These are phyloP conservation scores for Corythornis vintsioides DNA, from an alignment of 2,113 vertebrate species.

Conservation along the genomic window DNA sequence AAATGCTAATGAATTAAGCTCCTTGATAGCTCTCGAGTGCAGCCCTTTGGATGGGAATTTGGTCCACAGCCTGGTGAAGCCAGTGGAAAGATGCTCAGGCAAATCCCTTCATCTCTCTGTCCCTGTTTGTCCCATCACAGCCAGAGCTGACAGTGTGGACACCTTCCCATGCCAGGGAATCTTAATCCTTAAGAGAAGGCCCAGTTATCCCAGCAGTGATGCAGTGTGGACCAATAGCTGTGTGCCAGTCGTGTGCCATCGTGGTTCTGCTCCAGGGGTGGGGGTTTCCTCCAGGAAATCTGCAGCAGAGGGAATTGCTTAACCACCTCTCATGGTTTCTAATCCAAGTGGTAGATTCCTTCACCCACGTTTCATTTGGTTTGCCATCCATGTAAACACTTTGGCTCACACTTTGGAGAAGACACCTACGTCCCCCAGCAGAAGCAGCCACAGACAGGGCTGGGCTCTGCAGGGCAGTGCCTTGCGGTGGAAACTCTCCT, in stretches of 20 bases:
- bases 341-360: background rate
- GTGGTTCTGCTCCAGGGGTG: background rate
- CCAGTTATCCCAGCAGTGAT: background rate
- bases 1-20: constrained; percentile 44
- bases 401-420: rapidly evolving
- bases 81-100: background rate
- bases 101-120: background rate
- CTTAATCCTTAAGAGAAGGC: background rate
- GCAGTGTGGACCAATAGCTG: background rate
- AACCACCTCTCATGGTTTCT: background rate
- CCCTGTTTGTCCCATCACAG: background rate
- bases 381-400: rapidly evolving
- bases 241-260: rapidly evolving
- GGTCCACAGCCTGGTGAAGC: constrained; percentile 2
- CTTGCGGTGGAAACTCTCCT: background rate
- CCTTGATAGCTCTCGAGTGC: constrained; percentile 17
- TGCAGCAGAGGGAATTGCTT: background rate
- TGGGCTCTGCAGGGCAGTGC: background rate
- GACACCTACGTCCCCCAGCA: too few species aligned
- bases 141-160: background rate
- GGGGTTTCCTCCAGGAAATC: background rate
- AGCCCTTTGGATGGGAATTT: constrained; percentile 16
- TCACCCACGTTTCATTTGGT: background rate
- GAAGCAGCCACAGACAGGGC: background rate
- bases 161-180: background rate